phyloP scores from a whole-genome alignment of 2,113 vertebrate genomes.

The Bettongia penicillata region DNA sequence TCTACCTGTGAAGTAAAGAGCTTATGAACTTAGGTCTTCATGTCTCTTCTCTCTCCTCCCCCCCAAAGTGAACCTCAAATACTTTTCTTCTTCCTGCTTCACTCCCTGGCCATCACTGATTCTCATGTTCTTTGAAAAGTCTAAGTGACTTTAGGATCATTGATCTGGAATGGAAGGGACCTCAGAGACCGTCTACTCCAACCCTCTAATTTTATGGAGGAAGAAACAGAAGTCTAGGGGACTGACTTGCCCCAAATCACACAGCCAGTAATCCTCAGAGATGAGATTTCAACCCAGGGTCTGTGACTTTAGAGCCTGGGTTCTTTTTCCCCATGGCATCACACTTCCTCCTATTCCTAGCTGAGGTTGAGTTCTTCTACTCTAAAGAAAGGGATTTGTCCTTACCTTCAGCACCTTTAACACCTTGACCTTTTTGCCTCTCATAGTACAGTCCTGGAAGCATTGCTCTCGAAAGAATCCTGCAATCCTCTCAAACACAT shows the following conservation, averaged over 20 bases:
- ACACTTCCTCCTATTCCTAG: not conserved
- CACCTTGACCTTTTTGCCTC: slow-evolving; percentile 31
- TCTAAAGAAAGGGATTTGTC: not conserved
- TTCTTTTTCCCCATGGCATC: not conserved
- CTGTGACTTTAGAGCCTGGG: not conserved
- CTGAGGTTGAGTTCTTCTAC: not conserved
- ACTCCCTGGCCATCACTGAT: not conserved
- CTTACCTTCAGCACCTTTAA: slow-evolving; percentile 65
- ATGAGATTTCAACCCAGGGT: not conserved
- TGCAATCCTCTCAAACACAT: slow-evolving; percentile 14
- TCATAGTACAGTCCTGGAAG: not conserved
- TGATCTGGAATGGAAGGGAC: not conserved
- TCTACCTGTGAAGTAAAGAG: not conserved
- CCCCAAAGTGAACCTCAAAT: not conserved
- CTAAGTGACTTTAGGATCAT: not conserved
- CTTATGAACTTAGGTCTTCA: not conserved
- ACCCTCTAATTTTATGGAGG: not conserved
- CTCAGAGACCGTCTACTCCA: too few relatives aligned
- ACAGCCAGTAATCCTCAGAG: not conserved
- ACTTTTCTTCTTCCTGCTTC: not conserved
- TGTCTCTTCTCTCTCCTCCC: not conserved
- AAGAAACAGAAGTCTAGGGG: not conserved
- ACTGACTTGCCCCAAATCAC: not conserved
- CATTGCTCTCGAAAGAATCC: slow-evolving; percentile 32
- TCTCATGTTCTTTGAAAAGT: not conserved